Percentiles rank a stretch among this genome's conserved stretches.
Evolutionary conservation across 2,888 invertebrate species (phyloP).

Genomic region (Meandrusa payeni): DNA sequence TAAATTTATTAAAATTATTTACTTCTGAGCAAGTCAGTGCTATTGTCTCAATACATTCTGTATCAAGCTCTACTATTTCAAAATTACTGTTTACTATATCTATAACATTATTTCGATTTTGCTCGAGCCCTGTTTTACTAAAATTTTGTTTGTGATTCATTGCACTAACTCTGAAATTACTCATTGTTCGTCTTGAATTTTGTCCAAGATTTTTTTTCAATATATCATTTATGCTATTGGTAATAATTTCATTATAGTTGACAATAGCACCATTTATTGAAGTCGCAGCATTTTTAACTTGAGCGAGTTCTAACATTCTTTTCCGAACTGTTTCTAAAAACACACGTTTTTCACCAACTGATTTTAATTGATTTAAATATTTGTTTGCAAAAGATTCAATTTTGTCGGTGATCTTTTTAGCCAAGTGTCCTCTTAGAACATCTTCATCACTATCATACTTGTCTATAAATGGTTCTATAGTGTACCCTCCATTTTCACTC

Average conservation of each 20-base stretch:
- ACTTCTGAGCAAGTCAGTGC: conserved; percentile 43
- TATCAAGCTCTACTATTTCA: conserved; percentile 6
- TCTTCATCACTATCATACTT: conserved; percentile 2
- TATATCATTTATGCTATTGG: conserved; percentile 17
- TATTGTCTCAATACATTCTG: conserved; percentile 27
- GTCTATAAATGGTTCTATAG: conserved; percentile 6
- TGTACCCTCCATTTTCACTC: background rate
- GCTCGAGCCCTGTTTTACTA: background rate
- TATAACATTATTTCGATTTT: background rate
- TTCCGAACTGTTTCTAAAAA: conserved; percentile 37
- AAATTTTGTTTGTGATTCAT: conserved; percentile 22
- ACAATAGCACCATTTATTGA: conserved; percentile 31
- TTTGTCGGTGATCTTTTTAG: conserved; percentile 38
- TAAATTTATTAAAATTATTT: conserved; percentile 41
- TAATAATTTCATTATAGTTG: conserved; percentile 34
- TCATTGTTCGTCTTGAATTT: conserved; percentile 12
- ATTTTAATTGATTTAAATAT: conserved; percentile 34
- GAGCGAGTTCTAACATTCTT: conserved; percentile 30
- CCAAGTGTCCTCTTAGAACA: conserved; percentile 20
- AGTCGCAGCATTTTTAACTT: conserved; percentile 31
- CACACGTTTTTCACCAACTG: conserved; percentile 33
- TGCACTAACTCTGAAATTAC: conserved; percentile 36
- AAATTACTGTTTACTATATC: conserved; percentile 3
- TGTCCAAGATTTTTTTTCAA: conserved; percentile 9
- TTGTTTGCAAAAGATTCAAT: conserved; percentile 38